These are phyloP conservation scores for Abscondita cerata DNA, from an alignment of 2,888 invertebrate species.

Conservation along the genomic window DNA sequence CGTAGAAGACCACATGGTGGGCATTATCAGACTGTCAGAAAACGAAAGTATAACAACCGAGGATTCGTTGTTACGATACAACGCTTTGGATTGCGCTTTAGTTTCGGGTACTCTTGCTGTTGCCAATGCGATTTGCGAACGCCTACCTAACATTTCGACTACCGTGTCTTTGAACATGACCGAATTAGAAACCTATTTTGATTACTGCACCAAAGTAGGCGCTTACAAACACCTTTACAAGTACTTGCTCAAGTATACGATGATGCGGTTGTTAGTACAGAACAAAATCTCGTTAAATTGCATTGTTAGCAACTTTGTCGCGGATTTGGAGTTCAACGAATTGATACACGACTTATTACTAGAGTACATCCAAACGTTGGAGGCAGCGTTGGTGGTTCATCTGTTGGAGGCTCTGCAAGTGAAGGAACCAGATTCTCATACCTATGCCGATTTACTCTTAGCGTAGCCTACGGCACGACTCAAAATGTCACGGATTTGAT, in stretches of 20 bases:
- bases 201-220: not conserved
- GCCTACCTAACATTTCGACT: not conserved
- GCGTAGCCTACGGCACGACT: conserved; percentile 7
- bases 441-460: not conserved
- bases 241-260: not conserved
- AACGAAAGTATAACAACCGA: not conserved
- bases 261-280: not conserved
- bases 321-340: not conserved
- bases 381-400: not conserved
- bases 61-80: not conserved
- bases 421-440: not conserved
- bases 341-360: not conserved
- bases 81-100: not conserved
- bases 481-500: conserved; percentile 1
- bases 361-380: not conserved
- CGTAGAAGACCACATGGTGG: not conserved
- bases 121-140: conserved; percentile 4
- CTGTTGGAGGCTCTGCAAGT: conserved; percentile 1
- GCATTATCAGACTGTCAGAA: not conserved
- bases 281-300: not conserved
- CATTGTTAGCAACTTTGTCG: not conserved
- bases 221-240: not conserved
- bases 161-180: not conserved
- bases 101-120: not conserved
- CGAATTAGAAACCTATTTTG: not conserved